A percentile compares a stretch with the other conserved stretches of the same genome.
Evolutionary conservation across 1,140 invertebrate genomes (phyloP).

Genomic region (Elysia chlorotica): DNA sequence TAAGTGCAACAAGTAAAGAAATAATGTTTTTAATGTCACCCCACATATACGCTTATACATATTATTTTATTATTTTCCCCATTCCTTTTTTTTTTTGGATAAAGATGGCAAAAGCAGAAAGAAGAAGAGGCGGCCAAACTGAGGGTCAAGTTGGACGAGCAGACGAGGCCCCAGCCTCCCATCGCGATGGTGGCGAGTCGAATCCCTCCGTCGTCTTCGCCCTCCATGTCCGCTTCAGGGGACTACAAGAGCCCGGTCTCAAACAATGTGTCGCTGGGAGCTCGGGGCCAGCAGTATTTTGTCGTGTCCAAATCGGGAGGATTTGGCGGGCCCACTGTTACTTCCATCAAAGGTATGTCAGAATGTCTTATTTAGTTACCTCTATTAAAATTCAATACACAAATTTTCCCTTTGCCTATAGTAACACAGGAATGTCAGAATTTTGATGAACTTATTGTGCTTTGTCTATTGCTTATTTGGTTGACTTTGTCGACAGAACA

Average conservation of each 20-base stretch:
- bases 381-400: too few relatives aligned
- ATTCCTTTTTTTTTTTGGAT: neutral
- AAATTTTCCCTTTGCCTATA: too few relatives aligned
- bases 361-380: too few relatives aligned
- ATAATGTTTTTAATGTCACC: neutral
- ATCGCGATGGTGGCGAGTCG: neutral
- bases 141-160: neutral
- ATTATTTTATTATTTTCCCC: neutral
- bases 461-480: too few relatives aligned
- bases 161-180: neutral
- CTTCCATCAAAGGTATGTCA: neutral
- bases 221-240: neutral
- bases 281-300: too few relatives aligned
- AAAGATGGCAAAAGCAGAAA: constrained; percentile 24
- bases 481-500: too few relatives aligned
- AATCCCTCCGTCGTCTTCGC: too few relatives aligned
- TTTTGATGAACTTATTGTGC: too few relatives aligned
- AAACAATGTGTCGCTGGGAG: constrained; percentile 14
- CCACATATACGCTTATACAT: neutral
- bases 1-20: too few relatives aligned
- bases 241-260: constrained; percentile 12
- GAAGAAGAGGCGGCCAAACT: constrained; percentile 17
- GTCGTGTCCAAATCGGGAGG: too few relatives aligned
- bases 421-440: too few relatives aligned
- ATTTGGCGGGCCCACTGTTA: neutral